Conservation (phyloP, 2,888 invertebrate genomes). For the Parascotia fuliginaria region DNA sequence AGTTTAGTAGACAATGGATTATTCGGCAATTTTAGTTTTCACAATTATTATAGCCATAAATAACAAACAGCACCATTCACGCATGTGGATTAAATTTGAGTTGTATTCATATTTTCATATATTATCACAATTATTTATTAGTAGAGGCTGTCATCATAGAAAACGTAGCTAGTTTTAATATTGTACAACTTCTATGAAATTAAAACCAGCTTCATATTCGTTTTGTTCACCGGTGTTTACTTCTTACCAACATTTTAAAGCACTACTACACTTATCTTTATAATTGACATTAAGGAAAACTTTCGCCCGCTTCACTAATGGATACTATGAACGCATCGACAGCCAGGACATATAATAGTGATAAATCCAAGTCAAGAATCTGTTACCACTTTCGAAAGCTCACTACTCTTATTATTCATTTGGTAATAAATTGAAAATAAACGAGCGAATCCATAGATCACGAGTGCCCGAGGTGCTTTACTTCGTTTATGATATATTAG, state of each 20-base stretch:
- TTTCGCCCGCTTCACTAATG: constrained; percentile 41
- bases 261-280: constrained; percentile 23
- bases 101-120: too few species aligned
- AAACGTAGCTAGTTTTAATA: too few species aligned
- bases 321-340: constrained; percentile 28
- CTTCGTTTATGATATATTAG: constrained; percentile 50
- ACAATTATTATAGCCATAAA: too few species aligned
- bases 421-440: constrained; percentile 60
- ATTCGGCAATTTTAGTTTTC: too few species aligned
- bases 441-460: constrained; percentile 60
- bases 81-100: too few species aligned
- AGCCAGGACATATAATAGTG: constrained; percentile 21
- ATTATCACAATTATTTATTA: too few species aligned
- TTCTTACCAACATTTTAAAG: constrained; percentile 8
- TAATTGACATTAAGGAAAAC: constrained; percentile 37
- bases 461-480: constrained; percentile 39
- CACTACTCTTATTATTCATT: constrained; percentile 57
- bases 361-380: constrained; percentile 37
- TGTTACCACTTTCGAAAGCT: constrained; percentile 55
- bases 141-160: too few species aligned
- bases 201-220: background rate
- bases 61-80: too few species aligned
- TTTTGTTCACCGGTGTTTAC: constrained; percentile 1
- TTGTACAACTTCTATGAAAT: too few species aligned
- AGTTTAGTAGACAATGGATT: too few species aligned